Evolutionary conservation across 2,113 vertebrate species (phyloP).

Genomic region (Isurus oxyrinchus): DNA sequence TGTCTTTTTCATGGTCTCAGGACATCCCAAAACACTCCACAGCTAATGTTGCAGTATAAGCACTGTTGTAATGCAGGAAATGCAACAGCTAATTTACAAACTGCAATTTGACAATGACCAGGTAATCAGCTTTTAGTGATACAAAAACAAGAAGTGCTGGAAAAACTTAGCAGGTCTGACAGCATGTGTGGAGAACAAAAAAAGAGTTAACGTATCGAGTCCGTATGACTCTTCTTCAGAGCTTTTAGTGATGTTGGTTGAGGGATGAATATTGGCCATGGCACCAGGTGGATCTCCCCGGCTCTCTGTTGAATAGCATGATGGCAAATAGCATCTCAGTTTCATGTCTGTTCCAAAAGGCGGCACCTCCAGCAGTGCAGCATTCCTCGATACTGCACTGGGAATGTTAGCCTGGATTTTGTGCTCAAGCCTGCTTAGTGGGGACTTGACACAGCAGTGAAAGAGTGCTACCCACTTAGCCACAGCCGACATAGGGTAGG

Average conservation of each 20-base stretch:
- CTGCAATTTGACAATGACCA: neutral
- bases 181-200: too few relatives aligned
- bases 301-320: neutral
- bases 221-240: too few relatives aligned
- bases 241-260: neutral
- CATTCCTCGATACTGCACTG: neutral
- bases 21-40: neutral
- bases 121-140: neutral
- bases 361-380: neutral
- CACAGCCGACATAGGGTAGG: neutral
- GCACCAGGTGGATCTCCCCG: neutral
- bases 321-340: neutral
- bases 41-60: neutral
- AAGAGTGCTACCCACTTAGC: neutral
- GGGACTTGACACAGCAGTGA: neutral
- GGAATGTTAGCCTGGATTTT: neutral
- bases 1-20: neutral
- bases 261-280: neutral
- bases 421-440: neutral
- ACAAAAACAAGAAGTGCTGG: too few relatives aligned
- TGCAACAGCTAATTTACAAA: neutral
- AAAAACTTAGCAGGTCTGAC: too few relatives aligned
- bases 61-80: neutral
- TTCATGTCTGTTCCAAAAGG: neutral
- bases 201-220: too few relatives aligned